Percentiles rank a stretch among this genome's conserved stretches.
Conservation (phyloP, 2,113 vertebrate species). For the Mus spicilegus region DNA sequence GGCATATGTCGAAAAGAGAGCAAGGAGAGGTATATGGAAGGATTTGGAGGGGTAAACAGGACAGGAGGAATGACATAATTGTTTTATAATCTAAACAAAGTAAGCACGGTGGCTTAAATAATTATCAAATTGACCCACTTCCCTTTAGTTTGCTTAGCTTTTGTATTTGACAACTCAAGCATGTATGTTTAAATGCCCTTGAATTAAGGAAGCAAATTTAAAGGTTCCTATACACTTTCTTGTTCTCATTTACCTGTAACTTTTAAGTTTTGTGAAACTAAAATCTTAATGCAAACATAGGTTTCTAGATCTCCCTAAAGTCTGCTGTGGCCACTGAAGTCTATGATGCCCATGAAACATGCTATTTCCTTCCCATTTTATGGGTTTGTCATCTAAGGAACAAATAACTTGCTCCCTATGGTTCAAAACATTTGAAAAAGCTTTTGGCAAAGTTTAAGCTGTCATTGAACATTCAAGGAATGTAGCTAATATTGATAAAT, state of each 20-base stretch:
- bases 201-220: neutral
- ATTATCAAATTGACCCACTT: neutral
- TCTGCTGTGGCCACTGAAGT: neutral
- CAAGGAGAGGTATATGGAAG: neutral
- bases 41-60: neutral
- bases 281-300: neutral
- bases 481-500: neutral
- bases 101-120: neutral
- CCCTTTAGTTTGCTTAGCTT: neutral
- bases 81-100: neutral
- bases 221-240: neutral
- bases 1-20: neutral
- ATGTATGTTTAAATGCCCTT: neutral
- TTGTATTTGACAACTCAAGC: neutral
- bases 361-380: neutral
- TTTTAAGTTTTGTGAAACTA: neutral
- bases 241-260: neutral
- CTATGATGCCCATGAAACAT: neutral
- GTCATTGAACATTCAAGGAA: neutral
- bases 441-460: neutral
- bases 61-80: neutral
- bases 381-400: neutral
- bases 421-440: neutral
- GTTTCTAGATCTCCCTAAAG: neutral
- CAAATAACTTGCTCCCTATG: neutral